Evolutionary conservation across 2,113 vertebrate species (phyloP).

Genomic region (Himantopus leucocephalus): DNA sequence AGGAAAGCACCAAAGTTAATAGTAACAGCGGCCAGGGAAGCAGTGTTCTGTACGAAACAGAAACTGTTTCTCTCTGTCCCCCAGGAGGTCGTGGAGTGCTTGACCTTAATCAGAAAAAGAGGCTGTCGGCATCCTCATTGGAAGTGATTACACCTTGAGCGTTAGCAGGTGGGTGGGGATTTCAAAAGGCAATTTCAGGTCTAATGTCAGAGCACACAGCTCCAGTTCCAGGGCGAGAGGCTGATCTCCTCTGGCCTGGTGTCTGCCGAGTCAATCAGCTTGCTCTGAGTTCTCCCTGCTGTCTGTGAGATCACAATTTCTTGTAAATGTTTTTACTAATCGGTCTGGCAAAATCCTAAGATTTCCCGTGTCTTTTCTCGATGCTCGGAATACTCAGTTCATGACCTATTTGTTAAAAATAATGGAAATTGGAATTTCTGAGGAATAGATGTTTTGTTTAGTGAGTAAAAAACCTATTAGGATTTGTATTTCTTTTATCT

Average conservation of each 20-base stretch:
- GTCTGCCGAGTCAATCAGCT: background rate
- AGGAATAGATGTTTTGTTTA: background rate
- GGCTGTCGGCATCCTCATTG: background rate
- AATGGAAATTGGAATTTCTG: slow-evolving; percentile 9
- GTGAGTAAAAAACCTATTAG: background rate
- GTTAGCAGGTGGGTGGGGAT: background rate
- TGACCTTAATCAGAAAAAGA: background rate
- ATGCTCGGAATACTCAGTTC: slow-evolving; percentile 41
- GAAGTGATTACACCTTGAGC: background rate
- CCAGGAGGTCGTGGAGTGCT: background rate
- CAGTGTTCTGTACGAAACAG: background rate
- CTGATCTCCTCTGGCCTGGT: background rate
- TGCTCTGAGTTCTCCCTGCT: slow-evolving; percentile 1
- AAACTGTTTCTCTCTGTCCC: background rate
- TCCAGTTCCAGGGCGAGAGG: background rate
- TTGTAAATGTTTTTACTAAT: slow-evolving; percentile 44
- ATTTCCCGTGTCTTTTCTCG: background rate
- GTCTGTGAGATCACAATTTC: slow-evolving; percentile 24
- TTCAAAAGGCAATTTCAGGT: background rate
- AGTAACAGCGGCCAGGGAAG: background rate
- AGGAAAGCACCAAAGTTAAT: background rate
- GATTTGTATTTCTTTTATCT: background rate
- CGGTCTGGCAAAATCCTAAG: background rate
- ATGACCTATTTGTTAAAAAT: slow-evolving; percentile 38
- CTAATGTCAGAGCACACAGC: background rate